A percentile compares a stretch with the other conserved stretches of the same genome.
These are phyloP conservation scores for Herpetotheres cachinnans DNA, from an alignment of 2,113 vertebrate genomes.

Conservation along the genomic window DNA sequence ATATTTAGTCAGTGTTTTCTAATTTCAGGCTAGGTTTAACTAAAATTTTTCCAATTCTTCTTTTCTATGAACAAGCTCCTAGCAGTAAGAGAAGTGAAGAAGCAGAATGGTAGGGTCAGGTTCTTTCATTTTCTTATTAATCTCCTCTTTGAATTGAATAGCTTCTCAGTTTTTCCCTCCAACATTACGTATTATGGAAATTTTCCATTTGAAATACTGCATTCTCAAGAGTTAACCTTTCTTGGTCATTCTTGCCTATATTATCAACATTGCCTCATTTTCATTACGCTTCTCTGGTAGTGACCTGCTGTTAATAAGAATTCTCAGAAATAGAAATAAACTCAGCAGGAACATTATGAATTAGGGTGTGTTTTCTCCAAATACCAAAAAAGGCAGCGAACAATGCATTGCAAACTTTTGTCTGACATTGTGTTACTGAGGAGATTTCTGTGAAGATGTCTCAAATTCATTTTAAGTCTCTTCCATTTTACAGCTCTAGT, in stretches of 20 bases:
- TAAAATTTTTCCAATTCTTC: background rate
- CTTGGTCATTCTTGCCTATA: background rate
- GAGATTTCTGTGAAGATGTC: slow-evolving; percentile 6
- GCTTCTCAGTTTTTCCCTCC: background rate
- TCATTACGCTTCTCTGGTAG: background rate
- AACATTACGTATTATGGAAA: background rate
- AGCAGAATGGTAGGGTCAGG: background rate
- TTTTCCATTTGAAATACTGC: background rate
- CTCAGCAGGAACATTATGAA: background rate
- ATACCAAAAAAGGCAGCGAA: slow-evolving; percentile 23
- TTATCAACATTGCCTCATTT: slow-evolving; percentile 31
- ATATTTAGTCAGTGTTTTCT: background rate
- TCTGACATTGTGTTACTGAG: background rate
- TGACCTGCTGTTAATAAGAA: slow-evolving; percentile 26
- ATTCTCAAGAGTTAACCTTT: slow-evolving; percentile 4
- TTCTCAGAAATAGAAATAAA: slow-evolving; percentile 54
- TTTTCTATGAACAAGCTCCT: background rate
- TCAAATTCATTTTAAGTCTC: slow-evolving; percentile 10
- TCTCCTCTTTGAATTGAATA: background rate
- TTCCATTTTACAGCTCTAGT: slow-evolving; percentile 16
- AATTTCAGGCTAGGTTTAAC: background rate
- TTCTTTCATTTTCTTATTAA: background rate
- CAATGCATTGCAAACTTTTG: background rate
- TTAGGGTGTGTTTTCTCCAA: slow-evolving; percentile 19
- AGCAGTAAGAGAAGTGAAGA: background rate